A percentile compares a stretch with the other conserved stretches of the same genome.
These are phyloP conservation scores for Ceyx cyanopectus DNA, from an alignment of 2,113 vertebrate genomes.

Conservation along the genomic window DNA sequence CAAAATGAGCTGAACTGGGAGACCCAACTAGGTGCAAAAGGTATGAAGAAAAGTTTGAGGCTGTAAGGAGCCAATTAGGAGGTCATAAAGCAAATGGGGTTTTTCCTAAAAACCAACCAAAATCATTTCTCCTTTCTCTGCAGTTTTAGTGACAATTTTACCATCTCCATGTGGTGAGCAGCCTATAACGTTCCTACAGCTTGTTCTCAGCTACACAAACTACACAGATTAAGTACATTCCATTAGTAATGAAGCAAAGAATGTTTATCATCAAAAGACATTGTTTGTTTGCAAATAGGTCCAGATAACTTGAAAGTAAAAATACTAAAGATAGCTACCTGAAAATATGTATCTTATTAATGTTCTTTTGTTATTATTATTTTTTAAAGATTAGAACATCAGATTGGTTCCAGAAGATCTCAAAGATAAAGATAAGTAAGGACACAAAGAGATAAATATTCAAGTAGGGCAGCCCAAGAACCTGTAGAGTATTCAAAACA, in stretches of 20 bases:
- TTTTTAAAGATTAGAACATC: not conserved
- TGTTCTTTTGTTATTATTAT: not conserved
- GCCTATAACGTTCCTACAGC: not conserved
- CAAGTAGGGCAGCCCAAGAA: not conserved
- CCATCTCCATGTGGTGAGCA: not conserved
- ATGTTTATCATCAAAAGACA: not conserved
- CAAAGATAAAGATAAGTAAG: not conserved
- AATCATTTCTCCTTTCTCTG: not conserved
- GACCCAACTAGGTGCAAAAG: not conserved
- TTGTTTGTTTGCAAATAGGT: not conserved
- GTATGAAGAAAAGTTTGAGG: not conserved
- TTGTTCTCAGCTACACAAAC: not conserved
- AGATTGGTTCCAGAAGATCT: not conserved
- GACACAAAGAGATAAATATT: not conserved
- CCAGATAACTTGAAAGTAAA: not conserved
- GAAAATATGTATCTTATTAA: not conserved
- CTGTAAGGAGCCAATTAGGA: not conserved
- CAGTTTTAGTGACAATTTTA: not conserved
- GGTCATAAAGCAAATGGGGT: not conserved
- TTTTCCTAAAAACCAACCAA: not conserved
- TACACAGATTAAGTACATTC: not conserved
- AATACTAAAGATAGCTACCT: not conserved
- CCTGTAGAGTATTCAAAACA: not conserved
- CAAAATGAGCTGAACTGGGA: not conserved
- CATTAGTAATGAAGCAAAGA: not conserved